These are phyloP conservation scores for Myxocyprinus asiaticus DNA, from an alignment of 2,113 vertebrate genomes.

Conservation along the genomic window DNA sequence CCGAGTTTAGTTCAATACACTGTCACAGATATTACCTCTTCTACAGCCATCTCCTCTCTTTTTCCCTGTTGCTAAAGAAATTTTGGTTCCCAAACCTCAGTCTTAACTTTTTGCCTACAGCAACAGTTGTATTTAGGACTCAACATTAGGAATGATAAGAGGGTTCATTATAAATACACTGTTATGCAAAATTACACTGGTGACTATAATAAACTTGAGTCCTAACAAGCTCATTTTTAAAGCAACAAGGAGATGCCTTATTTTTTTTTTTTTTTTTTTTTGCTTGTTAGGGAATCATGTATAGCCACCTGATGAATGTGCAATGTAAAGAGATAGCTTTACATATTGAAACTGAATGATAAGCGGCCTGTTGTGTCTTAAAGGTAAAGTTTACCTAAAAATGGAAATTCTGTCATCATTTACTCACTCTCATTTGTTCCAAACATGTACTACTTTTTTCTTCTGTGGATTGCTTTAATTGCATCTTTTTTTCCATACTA, in stretches of 20 bases:
- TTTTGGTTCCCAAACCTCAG: constrained; percentile 1
- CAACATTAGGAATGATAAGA: too few relatives aligned
- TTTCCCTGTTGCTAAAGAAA: constrained; percentile 7
- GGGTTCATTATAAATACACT: too few relatives aligned
- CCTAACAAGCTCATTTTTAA: background rate
- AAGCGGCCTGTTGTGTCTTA: too few relatives aligned
- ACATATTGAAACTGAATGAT: too few relatives aligned
- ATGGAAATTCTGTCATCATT: too few relatives aligned
- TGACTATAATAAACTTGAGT: background rate
- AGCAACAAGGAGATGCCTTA: too few relatives aligned
- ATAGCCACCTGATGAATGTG: background rate
- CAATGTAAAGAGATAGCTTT: background rate
- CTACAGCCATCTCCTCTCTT: constrained; percentile 13
- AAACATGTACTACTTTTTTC: too few relatives aligned
- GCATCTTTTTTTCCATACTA: too few relatives aligned
- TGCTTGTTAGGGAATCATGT: background rate
- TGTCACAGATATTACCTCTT: constrained; percentile 45
- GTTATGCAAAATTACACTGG: background rate
- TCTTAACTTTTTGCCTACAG: background rate
- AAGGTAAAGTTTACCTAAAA: too few relatives aligned
- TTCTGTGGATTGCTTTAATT: too few relatives aligned
- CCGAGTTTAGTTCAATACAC: constrained; percentile 23
- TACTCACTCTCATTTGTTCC: too few relatives aligned
- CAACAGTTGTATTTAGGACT: background rate
- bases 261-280: background rate